Evolutionary conservation across 2,888 invertebrate genomes (phyloP).

Genomic region (Congeria kusceri): DNA sequence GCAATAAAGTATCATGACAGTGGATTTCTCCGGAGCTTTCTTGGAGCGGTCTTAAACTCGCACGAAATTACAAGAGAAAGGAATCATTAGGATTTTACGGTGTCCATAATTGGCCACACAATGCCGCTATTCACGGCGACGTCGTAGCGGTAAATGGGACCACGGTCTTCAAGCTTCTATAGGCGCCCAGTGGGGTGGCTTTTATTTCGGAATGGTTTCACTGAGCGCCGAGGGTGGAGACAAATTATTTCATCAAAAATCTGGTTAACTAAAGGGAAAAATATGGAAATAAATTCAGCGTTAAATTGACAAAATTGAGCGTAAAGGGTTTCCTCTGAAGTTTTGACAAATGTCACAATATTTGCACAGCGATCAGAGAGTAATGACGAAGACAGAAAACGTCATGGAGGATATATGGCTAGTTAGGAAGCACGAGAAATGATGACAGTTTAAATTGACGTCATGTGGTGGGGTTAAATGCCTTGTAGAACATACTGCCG

Average conservation of each 20-base stretch:
- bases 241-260: constrained; percentile 59
- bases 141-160: too few relatives aligned
- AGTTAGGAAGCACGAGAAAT: too few relatives aligned
- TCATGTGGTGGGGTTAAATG: too few relatives aligned
- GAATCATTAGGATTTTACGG: constrained; percentile 67
- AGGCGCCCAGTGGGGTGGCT: constrained; percentile 50
- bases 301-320: constrained; percentile 52
- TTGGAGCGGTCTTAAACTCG: constrained; percentile 67
- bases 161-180: constrained; percentile 2
- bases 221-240: constrained; percentile 33
- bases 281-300: constrained; percentile 66
- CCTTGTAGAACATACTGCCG: too few relatives aligned
- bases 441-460: too few relatives aligned
- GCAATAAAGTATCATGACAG: constrained; percentile 72
- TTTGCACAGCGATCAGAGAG: constrained; percentile 12
- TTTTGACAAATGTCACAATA: constrained; percentile 49
- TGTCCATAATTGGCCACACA: constrained; percentile 46
- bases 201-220: constrained; percentile 43
- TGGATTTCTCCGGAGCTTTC: constrained; percentile 60
- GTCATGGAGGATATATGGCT: too few relatives aligned
- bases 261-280: constrained; percentile 64
- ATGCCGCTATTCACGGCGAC: constrained; percentile 30
- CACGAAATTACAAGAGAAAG: constrained; percentile 71
- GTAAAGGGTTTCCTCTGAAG: constrained; percentile 32
- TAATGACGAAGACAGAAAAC: too few relatives aligned